Percentiles rank a stretch among this genome's conserved stretches.
These are phyloP conservation scores for Steinernema carpocapsae DNA, from an alignment of 2,888 invertebrate genomes.

Conservation along the genomic window DNA sequence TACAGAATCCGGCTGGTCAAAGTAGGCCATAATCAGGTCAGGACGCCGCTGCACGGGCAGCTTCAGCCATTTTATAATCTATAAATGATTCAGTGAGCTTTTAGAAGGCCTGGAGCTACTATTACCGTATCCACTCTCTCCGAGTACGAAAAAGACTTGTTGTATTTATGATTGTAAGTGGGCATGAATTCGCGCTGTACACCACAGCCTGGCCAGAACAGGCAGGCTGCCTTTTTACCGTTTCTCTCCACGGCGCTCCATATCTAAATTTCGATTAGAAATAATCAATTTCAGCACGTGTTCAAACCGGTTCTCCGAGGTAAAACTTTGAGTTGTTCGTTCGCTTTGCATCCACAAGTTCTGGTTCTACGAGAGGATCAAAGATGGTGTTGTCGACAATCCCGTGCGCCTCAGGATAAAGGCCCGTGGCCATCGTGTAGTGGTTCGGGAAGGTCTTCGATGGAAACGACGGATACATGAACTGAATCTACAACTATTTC, in stretches of 20 bases:
- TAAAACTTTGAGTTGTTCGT: slow-evolving; percentile 52
- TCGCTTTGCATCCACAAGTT: slow-evolving; percentile 56
- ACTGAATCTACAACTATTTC: slow-evolving; percentile 40
- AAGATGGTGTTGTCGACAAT: slow-evolving; percentile 52
- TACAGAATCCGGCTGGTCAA: slow-evolving; percentile 62
- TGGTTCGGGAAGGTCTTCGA: slow-evolving; percentile 69
- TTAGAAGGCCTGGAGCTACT: not conserved
- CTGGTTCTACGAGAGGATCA: slow-evolving; percentile 56
- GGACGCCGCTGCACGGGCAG: slow-evolving; percentile 52
- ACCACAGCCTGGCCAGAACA: slow-evolving; percentile 62
- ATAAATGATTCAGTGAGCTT: not conserved
- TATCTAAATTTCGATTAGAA: slow-evolving; percentile 46
- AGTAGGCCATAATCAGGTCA: slow-evolving; percentile 61
- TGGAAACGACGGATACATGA: slow-evolving; percentile 64
- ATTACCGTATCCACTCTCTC: slow-evolving; percentile 55
- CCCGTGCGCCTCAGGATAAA: slow-evolving; percentile 63
- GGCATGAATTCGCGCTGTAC: not conserved
- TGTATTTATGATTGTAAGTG: slow-evolving; percentile 47
- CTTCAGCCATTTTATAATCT: slow-evolving; percentile 52
- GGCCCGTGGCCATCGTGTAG: slow-evolving; percentile 67
- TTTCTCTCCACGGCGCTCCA: slow-evolving; percentile 58
- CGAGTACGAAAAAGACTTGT: slow-evolving; percentile 53
- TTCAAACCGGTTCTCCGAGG: slow-evolving; percentile 56
- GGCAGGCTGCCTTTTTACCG: slow-evolving; percentile 54
- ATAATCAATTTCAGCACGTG: not conserved